Evolutionary conservation across 2,797 vertebrate species (phyloP).

Genomic region (Eulemur mongoz): DNA sequence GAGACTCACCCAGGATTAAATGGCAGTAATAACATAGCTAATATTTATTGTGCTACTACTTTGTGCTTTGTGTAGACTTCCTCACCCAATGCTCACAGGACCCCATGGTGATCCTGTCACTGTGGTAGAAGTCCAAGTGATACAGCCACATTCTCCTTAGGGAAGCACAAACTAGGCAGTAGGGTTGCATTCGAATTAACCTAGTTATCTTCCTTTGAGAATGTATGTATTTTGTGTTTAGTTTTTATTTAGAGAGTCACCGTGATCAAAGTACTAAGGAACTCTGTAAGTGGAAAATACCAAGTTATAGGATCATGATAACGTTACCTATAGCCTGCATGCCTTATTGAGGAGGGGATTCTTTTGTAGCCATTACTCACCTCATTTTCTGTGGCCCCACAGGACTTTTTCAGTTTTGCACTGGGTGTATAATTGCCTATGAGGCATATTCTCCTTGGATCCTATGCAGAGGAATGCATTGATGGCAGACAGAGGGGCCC

Average conservation of each 20-base stretch:
- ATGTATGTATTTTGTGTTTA: neutral
- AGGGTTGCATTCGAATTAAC: neutral
- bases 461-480: neutral
- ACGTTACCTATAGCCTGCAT: rapidly evolving
- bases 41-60: neutral
- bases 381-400: neutral
- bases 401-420: neutral
- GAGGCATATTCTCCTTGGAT: neutral
- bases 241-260: neutral
- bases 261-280: neutral
- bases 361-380: neutral
- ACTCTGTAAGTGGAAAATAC: neutral
- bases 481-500: neutral
- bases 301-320: neutral
- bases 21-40: neutral
- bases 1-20: neutral
- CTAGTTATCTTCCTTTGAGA: neutral
- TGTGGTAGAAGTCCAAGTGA: neutral
- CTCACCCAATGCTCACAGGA: neutral
- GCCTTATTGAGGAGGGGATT: neutral
- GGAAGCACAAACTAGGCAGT: neutral
- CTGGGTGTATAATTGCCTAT: neutral
- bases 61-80: neutral
- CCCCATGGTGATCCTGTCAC: neutral
- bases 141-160: neutral